phyloP scores from a whole-genome alignment of 2,797 vertebrate species.

The Esox lucius region DNA sequence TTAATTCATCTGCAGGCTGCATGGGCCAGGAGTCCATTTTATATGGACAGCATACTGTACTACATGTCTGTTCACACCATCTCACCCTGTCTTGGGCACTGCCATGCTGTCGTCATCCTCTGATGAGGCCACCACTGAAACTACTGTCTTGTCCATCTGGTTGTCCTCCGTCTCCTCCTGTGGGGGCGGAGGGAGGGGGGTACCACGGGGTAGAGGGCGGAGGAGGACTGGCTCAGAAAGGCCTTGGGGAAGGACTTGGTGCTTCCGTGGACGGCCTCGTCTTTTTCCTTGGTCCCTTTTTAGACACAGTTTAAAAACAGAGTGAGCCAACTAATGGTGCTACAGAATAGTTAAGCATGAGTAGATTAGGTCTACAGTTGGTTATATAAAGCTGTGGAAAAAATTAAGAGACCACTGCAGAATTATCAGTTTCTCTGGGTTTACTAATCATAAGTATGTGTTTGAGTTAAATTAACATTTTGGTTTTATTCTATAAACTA shows the following conservation, averaged over 20 bases:
- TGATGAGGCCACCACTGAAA: background rate
- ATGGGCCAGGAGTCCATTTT: too few relatives aligned
- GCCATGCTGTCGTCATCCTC: slow-evolving; percentile 18
- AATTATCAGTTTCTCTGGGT: too few relatives aligned
- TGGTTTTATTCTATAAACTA: too few relatives aligned
- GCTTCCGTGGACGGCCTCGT: slow-evolving; percentile 56
- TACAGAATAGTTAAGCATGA: background rate
- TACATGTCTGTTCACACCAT: background rate
- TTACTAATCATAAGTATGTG: too few relatives aligned
- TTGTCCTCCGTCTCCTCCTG: slow-evolving; percentile 12
- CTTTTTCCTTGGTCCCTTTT: slow-evolving; percentile 58
- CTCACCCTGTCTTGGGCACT: background rate
- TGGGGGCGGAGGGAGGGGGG: background rate
- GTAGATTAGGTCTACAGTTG: background rate
- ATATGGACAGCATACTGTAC: background rate
- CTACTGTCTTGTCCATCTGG: background rate
- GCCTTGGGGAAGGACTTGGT: slow-evolving; percentile 31
- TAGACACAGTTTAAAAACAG: slow-evolving; percentile 33
- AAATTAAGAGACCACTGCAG: too few relatives aligned
- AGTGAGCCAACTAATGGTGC: background rate
- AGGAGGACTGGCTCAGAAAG: slow-evolving; percentile 36
- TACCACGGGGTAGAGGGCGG: background rate
- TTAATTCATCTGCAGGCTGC: too few relatives aligned
- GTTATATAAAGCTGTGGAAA: too few relatives aligned
- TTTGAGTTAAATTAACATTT: too few relatives aligned